Evolutionary conservation across 1,140 invertebrate genomes (phyloP).

Genomic region (Procambarus clarkii): DNA sequence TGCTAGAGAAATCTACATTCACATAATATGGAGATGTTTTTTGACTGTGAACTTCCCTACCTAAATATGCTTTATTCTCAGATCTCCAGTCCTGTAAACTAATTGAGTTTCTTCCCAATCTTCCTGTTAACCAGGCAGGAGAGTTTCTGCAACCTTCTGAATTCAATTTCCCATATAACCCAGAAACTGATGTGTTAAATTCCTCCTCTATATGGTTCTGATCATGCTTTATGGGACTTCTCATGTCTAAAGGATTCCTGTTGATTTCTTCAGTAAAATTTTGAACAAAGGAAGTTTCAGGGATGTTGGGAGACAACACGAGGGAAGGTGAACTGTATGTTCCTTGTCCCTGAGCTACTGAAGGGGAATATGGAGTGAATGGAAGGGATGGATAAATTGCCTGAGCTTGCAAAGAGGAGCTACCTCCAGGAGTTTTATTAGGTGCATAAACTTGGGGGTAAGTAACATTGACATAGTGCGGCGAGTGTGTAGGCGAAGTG

Average conservation of each 20-base stretch:
- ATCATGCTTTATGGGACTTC: background rate
- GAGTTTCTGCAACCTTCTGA: constrained; percentile 1
- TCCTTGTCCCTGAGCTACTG: background rate
- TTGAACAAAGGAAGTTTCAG: background rate
- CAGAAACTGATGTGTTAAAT: background rate
- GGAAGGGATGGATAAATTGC: constrained; percentile 4
- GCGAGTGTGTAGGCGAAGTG: constrained; percentile 52
- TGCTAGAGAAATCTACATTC: constrained; percentile 56
- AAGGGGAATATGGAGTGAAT: background rate
- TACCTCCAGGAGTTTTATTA: background rate
- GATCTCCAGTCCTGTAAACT: background rate
- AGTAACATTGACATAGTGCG: constrained; percentile 62
- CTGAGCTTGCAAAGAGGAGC: background rate
- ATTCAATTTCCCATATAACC: background rate
- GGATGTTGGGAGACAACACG: too few relatives aligned
- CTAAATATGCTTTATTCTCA: background rate
- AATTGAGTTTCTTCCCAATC: background rate
- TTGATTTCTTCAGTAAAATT: background rate
- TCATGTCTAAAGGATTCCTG: background rate
- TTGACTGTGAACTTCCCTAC: constrained; percentile 15
- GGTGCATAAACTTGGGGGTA: constrained; percentile 42
- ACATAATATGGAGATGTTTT: constrained; percentile 59
- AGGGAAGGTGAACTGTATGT: background rate
- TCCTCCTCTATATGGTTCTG: background rate
- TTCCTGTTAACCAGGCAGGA: background rate